Conservation (phyloP, 2,113 vertebrate genomes). For the Cryptoleucopteryx plumbea region DNA sequence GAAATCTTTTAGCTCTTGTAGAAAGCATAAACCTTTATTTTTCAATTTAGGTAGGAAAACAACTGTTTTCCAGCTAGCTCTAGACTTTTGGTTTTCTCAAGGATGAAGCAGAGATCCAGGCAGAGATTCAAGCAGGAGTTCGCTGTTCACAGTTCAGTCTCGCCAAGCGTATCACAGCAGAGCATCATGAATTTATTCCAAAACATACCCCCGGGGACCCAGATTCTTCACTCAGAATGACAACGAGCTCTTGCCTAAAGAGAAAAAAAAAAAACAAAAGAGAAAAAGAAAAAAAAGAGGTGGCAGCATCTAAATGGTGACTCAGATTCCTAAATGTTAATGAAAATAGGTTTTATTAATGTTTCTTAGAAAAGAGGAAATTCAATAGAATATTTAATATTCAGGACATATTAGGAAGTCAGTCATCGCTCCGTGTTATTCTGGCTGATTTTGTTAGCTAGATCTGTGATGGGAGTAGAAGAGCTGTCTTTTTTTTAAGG, state of each 20-base stretch:
- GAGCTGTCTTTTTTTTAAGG: neutral
- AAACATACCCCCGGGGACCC: neutral
- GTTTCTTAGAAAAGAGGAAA: neutral
- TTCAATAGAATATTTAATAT: neutral
- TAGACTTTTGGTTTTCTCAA: neutral
- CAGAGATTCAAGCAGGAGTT: neutral
- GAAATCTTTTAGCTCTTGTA: neutral
- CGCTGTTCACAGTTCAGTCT: neutral
- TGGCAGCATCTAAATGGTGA: neutral
- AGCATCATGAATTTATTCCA: neutral
- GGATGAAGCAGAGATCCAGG: neutral
- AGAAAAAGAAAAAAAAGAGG: too few relatives aligned
- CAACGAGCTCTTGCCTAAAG: neutral
- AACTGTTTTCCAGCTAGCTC: neutral
- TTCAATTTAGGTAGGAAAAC: neutral
- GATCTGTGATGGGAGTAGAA: neutral
- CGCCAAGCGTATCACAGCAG: neutral
- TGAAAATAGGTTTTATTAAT: neutral
- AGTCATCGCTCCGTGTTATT: neutral
- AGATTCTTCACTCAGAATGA: neutral
- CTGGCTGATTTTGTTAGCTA: neutral
- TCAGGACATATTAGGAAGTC: neutral
- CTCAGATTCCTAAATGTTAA: neutral
- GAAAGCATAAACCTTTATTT: neutral
- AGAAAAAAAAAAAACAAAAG: too few relatives aligned